Evolutionary conservation across 2,797 vertebrate species (phyloP), one percentile per base, ranked within the genome.

Genomic region (Eulemur albifrons): DNA sequence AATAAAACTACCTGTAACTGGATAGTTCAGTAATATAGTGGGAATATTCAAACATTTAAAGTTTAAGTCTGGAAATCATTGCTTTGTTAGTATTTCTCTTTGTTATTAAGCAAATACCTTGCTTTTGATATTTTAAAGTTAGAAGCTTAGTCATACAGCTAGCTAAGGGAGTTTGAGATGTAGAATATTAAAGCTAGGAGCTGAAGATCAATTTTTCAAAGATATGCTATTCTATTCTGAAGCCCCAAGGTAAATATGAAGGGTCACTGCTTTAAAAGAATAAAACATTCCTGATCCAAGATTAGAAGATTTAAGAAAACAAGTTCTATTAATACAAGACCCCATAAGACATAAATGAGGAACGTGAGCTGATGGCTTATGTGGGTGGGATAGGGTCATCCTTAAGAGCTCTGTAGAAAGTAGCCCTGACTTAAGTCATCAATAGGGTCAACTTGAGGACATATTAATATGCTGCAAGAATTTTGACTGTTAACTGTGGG

Each of bases 241-340:
- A 89, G 38, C 27, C 38, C 20, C 30, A 82, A 45, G 38, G 57
- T 50, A 94, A 77, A 48, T 57, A 40, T 14, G 15, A 95, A 79
- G 48, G 30, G 45, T 80, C 38, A 59, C 12, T 35, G 20, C 48
- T 96, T 91, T 70, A 92, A 87, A 96, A 70, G 54, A 95, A 63
- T 72, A 93, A 90, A 65, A 52, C 17, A 15, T 80, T 75, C 35
- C 59, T 67, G 72, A 94, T 52, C 20, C 4, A 75, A 8, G 13
- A 92, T 35, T 30, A 73, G n/a, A 87, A 82, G 32, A n/a, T n/a
- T 0, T 93, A 92, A 92, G 50, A 87, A 75, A 82, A 70, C 0
- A 77, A 13, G 15, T 65, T 90, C 50, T 67, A 83, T 57, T 57
- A 57, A 57, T 57, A 57, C 1, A 17, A 65, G 59, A 80, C 40